Base-by-base conservation (phyloP, 2,797 vertebrate species). In the Agapornis canus region DNA sequence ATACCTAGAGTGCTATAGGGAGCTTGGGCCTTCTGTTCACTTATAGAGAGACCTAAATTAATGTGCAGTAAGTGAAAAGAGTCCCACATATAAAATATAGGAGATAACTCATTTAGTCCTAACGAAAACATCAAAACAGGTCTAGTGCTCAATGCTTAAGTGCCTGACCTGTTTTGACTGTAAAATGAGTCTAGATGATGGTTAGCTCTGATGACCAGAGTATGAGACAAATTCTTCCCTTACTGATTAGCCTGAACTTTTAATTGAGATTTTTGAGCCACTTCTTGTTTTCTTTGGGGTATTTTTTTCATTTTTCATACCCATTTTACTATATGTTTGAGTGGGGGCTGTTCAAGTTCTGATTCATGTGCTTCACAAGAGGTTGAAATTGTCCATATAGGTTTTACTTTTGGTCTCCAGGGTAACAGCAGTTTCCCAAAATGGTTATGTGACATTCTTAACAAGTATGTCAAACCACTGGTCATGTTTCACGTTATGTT, bases 371-470 rank as follows among this genome's bases (percentile, higher is more conserved):
- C 21, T 77, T 29, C 27, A 35, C 29, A 60, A 75, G 68, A 77
- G 26, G 13, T 78, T 88, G 69, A 93, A 95, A 91, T 82, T 88
- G 65, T 59, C 40, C 59, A 82, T 56, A 76, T 85, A 77, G 84
- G 86, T 70, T 86, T 77, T 89, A 22, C 37, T 72, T 85, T 89
- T 90, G 77, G 95, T 97, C 95, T 97, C 96, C 95, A 93, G 69
- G 94, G 97, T 82, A 97, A 97, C 94, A 64, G 78, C 48, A 85
- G 71, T 94, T 97, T 96, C 86, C 76, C 69, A 65, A 94, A 95
- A 96, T 60, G 82, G 49, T 70, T 57, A 77, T 90, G 80, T 94
- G 92, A 89, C 42, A 85, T 92, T 88, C 87, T 92, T 97, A 96
- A 97, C 79, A 90, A 81, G 82, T 86, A 69, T 88, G 92, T 92